Evolutionary conservation across 2,797 vertebrate species (phyloP).

Genomic region (Hydrophis major): DNA sequence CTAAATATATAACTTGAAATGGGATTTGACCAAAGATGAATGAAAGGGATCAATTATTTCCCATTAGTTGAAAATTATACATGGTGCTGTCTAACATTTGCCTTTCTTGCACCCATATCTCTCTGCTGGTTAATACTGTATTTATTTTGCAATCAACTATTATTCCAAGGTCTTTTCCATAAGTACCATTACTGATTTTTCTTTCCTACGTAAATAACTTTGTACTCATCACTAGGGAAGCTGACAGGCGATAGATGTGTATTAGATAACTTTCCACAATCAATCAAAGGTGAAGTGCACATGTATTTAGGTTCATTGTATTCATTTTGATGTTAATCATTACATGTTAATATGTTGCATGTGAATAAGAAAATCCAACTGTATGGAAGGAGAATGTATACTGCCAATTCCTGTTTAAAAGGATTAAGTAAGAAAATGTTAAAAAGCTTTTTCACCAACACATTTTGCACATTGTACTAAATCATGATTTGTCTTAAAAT

Average conservation of each 20-base stretch:
- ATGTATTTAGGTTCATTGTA: neutral
- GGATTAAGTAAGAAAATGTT: neutral
- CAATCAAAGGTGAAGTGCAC: neutral
- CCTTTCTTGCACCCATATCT: neutral
- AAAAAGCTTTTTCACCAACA: neutral
- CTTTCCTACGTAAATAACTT: neutral
- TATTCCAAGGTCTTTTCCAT: neutral
- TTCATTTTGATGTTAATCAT: neutral
- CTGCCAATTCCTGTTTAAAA: neutral
- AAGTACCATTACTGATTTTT: neutral
- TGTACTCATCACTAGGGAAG: neutral
- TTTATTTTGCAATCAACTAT: neutral
- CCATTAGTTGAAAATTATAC: neutral
- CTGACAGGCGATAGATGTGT: neutral
- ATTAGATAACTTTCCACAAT: neutral
- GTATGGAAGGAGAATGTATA: neutral
- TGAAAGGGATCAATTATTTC: neutral
- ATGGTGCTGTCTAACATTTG: neutral
- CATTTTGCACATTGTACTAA: neutral
- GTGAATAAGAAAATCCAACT: neutral
- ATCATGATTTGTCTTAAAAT: neutral
- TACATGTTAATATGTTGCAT: neutral
- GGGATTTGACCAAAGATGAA: neutral
- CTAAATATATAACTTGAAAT: neutral
- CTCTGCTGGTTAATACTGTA: neutral